Percentiles rank a stretch among this genome's conserved stretches.
Evolutionary conservation across 2,797 vertebrate species (phyloP).

Genomic region (Esox masquinongy): DNA sequence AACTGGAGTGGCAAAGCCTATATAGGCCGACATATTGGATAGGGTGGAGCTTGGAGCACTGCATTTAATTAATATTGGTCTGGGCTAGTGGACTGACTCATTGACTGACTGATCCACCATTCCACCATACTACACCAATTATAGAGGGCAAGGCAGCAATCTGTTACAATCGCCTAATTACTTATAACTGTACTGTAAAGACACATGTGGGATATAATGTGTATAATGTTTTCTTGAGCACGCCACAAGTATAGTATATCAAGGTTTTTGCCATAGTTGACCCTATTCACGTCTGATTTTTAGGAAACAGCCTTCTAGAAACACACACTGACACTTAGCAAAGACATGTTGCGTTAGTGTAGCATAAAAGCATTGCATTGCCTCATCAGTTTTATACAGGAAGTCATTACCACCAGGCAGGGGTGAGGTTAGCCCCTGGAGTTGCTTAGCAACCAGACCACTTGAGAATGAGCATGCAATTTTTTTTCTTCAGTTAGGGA

Average conservation of each 20-base stretch:
- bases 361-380: neutral
- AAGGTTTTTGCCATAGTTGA: neutral
- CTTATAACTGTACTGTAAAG: neutral
- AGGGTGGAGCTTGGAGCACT: neutral
- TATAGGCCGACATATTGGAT: neutral
- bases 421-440: constrained; percentile 11
- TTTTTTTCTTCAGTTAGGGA: constrained; percentile 6
- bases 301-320: neutral
- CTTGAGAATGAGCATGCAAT: constrained; percentile 32
- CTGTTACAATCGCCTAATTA: neutral
- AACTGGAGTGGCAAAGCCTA: neutral
- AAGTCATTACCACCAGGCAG: constrained; percentile 6
- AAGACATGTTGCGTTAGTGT: neutral
- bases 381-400: neutral
- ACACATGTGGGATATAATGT: neutral
- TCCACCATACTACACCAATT: neutral
- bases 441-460: constrained; percentile 38
- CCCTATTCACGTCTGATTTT: neutral
- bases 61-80: neutral
- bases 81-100: neutral
- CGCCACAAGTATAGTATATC: neutral
- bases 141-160: neutral
- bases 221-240: neutral
- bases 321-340: neutral
- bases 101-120: neutral